Percentiles rank a stretch among this genome's conserved stretches.
Evolutionary conservation across 2,888 invertebrate genomes (phyloP).

Genomic region (Oxystoma pomonae): DNA sequence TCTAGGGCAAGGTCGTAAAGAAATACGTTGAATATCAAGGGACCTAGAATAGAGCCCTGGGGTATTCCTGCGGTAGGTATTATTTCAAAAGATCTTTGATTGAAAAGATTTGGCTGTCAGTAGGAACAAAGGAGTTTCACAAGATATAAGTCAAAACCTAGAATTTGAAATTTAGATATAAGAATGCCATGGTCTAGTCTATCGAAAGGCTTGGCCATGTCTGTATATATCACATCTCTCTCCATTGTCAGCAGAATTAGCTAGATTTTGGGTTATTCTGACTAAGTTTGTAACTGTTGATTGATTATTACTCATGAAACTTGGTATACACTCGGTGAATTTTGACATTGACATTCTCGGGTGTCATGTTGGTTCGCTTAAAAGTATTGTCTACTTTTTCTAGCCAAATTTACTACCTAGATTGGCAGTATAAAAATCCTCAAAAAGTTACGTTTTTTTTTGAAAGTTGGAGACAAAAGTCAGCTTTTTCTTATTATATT

Average conservation of each 20-base stretch:
- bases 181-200: neutral
- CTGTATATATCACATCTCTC: no score
- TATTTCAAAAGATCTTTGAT: neutral
- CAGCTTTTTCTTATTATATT: no score
- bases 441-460: no score
- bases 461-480: no score
- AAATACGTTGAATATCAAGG: neutral
- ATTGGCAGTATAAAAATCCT: no score
- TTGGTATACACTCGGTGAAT: no score
- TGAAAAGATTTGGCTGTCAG: neutral
- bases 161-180: neutral
- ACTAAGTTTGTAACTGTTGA: neutral
- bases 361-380: no score
- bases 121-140: neutral
- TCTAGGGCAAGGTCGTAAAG: no score
- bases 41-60: neutral
- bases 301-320: neutral
- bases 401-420: no score
- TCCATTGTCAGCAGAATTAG: neutral
- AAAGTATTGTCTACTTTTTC: no score
- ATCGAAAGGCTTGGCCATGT: neutral
- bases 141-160: no score
- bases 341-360: no score
- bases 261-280: neutral
- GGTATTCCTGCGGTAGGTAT: neutral